Percentiles rank a stretch among this genome's conserved stretches.
These are phyloP conservation scores for Cecidostiba fungosa DNA, from an alignment of 2,888 invertebrate genomes.

Conservation along the genomic window DNA sequence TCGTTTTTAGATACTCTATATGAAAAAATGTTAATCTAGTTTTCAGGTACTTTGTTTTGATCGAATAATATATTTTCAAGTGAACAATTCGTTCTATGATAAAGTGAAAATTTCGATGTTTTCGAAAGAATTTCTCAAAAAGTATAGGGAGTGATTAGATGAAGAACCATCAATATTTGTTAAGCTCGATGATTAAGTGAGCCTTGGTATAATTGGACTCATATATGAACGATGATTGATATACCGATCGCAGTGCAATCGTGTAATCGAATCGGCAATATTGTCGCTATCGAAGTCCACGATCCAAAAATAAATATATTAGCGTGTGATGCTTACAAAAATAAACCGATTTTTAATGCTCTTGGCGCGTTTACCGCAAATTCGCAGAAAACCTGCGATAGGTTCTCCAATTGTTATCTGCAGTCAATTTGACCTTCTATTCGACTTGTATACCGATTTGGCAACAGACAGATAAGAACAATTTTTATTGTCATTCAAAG, in stretches of 20 bases:
- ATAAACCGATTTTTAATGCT: neutral
- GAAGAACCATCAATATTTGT: no score
- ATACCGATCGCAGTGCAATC: conserved; percentile 1
- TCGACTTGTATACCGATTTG: neutral
- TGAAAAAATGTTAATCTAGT: no score
- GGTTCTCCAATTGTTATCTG: neutral
- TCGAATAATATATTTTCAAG: no score
- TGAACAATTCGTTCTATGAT: no score
- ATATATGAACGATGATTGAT: neutral
- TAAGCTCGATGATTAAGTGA: no score
- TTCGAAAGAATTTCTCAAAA: no score
- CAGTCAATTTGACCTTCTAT: neutral
- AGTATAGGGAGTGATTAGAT: no score
- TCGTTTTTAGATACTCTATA: neutral
- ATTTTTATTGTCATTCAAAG: conserved; percentile 2
- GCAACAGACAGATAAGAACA: neutral
- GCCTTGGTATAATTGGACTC: neutral
- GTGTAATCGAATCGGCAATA: conserved; percentile 4
- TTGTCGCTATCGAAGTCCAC: neutral
- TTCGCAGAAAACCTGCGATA: neutral
- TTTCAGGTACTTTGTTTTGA: no score
- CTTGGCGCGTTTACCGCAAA: neutral
- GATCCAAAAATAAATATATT: neutral
- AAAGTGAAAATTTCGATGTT: no score
- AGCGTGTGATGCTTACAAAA: neutral